Evolutionary conservation across 2,888 invertebrate species (phyloP), one percentile per base, ranked within the genome.

Genomic region (Drosophila rellima): DNA sequence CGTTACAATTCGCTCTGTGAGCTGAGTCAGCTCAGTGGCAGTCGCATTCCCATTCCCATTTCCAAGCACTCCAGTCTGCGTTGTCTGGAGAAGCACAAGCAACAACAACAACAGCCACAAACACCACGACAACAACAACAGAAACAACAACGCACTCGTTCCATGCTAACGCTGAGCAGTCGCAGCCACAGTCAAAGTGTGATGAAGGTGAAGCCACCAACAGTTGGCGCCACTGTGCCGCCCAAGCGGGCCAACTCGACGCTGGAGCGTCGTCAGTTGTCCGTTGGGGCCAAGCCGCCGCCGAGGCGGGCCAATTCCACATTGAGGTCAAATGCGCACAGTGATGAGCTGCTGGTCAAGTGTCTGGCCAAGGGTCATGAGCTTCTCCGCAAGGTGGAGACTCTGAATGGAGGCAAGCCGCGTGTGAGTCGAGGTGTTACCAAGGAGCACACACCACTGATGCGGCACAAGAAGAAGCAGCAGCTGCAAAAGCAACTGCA

Each of bases 1-100:
- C 78, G 84, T 23, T 90, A 91, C 39, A 92, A 85, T 63, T 92
- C 91, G 4, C 90, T 93, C 77, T 93, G 92, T 91, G 93, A 94
- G 89, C 90, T 93, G 1, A 88, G 62, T n/a, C 86, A 52, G 72
- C 93, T 79, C 4, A 85, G 48, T 81, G 94, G 94, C 93, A 94
- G 94, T 90, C 94, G 94, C 93, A 95, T 95, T 92, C 95, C 95
- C 89, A 94, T 95, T 15, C 95, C 95, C 89, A 94, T 95, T 17
- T 83, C 91, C 15, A 92, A 91, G 70, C 73, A 85, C 13, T 82
- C 90, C 3, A 90, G 90, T 26, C 55, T 91, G 33, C 85, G 80
- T 39, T 86, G 87, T 52, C 78, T 91, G 65, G 77, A 79, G 7
- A 73, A 64, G 37, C 35, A 35, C 15, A 59, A 78, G 40, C 54